Base-by-base conservation (phyloP, 2,888 invertebrate genomes). In the Eupithecia pulchellata region DNA sequence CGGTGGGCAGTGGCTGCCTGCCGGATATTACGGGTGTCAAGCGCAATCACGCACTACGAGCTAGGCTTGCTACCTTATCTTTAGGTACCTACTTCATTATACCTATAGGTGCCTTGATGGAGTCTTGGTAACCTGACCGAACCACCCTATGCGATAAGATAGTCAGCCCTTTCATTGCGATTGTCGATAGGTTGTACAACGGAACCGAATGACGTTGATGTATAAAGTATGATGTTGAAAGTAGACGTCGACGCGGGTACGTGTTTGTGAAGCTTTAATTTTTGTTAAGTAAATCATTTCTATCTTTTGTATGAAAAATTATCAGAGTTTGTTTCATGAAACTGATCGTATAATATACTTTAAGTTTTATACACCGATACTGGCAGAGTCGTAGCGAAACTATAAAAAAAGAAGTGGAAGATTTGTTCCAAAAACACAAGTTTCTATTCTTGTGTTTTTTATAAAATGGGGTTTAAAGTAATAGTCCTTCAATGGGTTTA, bases 21-120 rank as follows among this genome's bases (percentile, higher is more conserved):
- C 91, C 93, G 94, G 94, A 94, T 93, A 94, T 94, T 94, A 92
- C 90, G 88, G 88, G 89, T 92, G 93, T 93, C 93, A 90, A 86
- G 88, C 90, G 86, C 89, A 91, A 92, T 92, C 93, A 94, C 91
- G 92, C 92, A 91, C 87, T 81, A 74, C 82, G 75, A 83, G 80
- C 69, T 71, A 76, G 77, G 74, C 80, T 75, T 80, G 42, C 72
- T 61, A 81, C 78, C 82, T 79, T 83, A 80, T 84, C 87, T 84
- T 84, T 57, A 57, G 52, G 52, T 57, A 57, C 17, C 81, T 78
- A 80, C 84, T 83, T 85, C 82, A 81, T 83, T 84, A 86, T 79
- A 79, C 84, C 82, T 84, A 78, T 47, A 11, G 47, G 20, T 47
- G 25, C 75, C 71, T 69, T 29, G 74, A 76, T 73, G 64, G 66